Base-by-base conservation (phyloP, 2,888 invertebrate species). In the Eupsilia transversa region DNA sequence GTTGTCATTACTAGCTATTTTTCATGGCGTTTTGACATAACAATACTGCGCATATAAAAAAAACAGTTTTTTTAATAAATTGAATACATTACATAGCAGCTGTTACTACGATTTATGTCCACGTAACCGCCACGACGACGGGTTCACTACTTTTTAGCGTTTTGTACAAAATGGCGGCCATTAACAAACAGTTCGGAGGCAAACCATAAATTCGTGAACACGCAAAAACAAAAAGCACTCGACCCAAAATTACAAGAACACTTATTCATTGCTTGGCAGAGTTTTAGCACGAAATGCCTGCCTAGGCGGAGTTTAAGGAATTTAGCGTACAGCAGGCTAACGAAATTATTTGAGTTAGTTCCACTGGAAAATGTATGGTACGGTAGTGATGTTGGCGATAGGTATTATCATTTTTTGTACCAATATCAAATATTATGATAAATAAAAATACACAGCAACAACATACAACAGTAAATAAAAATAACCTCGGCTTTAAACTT, bases 191-290 rank as follows among this genome's bases (percentile, higher is more conserved):
- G 73, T 82, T 77, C 69, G 64, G 61, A 74, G 56, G 78, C 61
- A 67, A 75, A 70, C 70, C 77, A 80, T 87, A 78, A 80, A 85
- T 79, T 82, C 69, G 65, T 80, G 77, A 83, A 78, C 78, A 83
- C 76, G 84, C 77, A 69, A 85, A 82, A 85, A 82, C 82, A 82
- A 74, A 85, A 84, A 74, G 30, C 60, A 61, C 71, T 82, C 73
- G 83, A 78, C 67, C 83, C 74, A 73, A 85, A 72, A 82, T 85
- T 82, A 85, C 85, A 82, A 82, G 78, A 77, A 69, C 85, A 72
- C 82, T 82, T 85, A 82, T 85, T 82, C 83, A 82, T 82, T 82
- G 82, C 83, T 82, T 52, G 85, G 85, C 82, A 33, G 85, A 82
- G 59, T 66, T 77, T 70, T 56, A 70, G 85, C 69, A 49, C 64